These are phyloP conservation scores for Himalopsyche tibetana DNA, from an alignment of 2,888 invertebrate species.

Conservation along the genomic window DNA sequence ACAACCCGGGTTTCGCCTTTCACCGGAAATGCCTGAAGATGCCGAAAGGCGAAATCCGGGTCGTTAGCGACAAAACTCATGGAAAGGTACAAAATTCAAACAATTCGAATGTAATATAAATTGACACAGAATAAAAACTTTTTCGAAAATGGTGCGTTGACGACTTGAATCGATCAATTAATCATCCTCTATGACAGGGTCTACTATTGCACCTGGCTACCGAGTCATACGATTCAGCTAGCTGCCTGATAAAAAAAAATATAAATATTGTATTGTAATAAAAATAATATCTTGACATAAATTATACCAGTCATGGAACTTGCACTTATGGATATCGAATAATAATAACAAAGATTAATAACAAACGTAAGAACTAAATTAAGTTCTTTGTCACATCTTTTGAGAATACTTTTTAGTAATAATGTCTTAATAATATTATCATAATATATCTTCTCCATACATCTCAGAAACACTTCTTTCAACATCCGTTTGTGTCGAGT, in stretches of 20 bases:
- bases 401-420: constrained; percentile 54
- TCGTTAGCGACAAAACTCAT: too few relatives aligned
- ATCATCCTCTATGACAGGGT: background rate
- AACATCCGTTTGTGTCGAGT: background rate
- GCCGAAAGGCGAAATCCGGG: too few relatives aligned
- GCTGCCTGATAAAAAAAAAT: constrained; percentile 8
- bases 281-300: constrained; percentile 11
- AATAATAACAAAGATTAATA: constrained; percentile 27
- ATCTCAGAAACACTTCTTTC: background rate
- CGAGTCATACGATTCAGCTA: background rate
- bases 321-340: constrained; percentile 16
- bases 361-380: constrained; percentile 49
- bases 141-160: too few relatives aligned
- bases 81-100: too few relatives aligned
- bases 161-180: too few relatives aligned
- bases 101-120: too few relatives aligned
- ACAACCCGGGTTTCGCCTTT: too few relatives aligned
- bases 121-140: too few relatives aligned
- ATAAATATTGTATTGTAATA: background rate
- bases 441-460: constrained; percentile 4
- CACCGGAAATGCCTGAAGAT: too few relatives aligned
- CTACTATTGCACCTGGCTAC: background rate
- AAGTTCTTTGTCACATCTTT: constrained; percentile 53
- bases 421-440: constrained; percentile 36
- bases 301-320: constrained; percentile 43